phyloP scores from a whole-genome alignment of 2,797 vertebrate species.

The Poeciliopsis presidionis region DNA sequence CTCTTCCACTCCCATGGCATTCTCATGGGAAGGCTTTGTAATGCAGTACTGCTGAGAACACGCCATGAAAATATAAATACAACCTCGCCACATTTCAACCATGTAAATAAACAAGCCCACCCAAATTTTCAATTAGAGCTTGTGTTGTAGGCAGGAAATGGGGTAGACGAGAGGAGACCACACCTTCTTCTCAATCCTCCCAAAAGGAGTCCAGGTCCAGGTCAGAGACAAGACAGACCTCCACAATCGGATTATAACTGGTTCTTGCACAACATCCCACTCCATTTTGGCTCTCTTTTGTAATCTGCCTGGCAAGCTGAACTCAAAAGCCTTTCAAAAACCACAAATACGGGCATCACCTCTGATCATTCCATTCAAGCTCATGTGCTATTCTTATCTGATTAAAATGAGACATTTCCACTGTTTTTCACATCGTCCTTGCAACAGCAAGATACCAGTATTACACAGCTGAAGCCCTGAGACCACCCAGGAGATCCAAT shows the following conservation, averaged over 20 bases:
- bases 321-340: slow-evolving; percentile 22
- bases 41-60: slow-evolving; percentile 96
- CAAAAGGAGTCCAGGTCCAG: slow-evolving; percentile 37
- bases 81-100: slow-evolving; percentile 94
- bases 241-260: not conserved
- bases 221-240: slow-evolving; percentile 51
- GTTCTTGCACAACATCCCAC: slow-evolving; percentile 10
- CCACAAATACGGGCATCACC: slow-evolving; percentile 37
- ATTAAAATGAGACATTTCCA: slow-evolving; percentile 74
- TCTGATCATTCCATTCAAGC: slow-evolving; percentile 67
- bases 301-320: slow-evolving; percentile 21
- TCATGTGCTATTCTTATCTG: slow-evolving; percentile 63
- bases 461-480: slow-evolving; percentile 56
- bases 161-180: slow-evolving; percentile 78
- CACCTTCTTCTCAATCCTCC: slow-evolving; percentile 57
- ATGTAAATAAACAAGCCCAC: slow-evolving; percentile 99
- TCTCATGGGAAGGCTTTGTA: slow-evolving; percentile 87
- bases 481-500: slow-evolving; percentile 80
- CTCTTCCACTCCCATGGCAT: slow-evolving; percentile 72
- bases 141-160: slow-evolving; percentile 95
- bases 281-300: not conserved
- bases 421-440: slow-evolving; percentile 72
- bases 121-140: slow-evolving; percentile 99
- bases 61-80: slow-evolving; percentile 95
- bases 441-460: slow-evolving; percentile 68